phyloP scores from a whole-genome alignment of 2,888 invertebrate species.

The Siphlonurus alternatus region DNA sequence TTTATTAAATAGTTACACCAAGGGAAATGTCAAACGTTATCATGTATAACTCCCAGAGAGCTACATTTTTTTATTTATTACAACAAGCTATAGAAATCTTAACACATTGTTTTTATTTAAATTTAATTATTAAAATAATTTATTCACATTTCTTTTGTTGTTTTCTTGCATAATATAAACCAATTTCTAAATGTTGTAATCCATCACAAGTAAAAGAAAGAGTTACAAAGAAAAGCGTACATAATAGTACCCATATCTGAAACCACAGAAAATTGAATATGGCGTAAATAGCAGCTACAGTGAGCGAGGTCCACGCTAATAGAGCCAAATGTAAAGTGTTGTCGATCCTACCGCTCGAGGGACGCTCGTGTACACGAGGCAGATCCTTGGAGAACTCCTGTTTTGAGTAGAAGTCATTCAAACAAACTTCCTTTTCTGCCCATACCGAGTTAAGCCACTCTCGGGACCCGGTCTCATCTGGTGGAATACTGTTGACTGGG shows the following conservation, averaged over 20 bases:
- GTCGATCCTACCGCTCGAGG: conserved; percentile 15
- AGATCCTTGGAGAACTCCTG: background rate
- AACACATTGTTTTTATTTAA: background rate
- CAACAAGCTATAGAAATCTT: too few relatives aligned
- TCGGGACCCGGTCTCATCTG: conserved; percentile 36
- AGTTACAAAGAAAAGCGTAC: conserved; percentile 34
- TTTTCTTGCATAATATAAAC: conserved; percentile 13
- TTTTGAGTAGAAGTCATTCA: conserved; percentile 36
- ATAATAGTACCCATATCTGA: conserved; percentile 36
- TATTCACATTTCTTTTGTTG: background rate
- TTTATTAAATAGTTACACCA: too few relatives aligned
- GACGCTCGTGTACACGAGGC: background rate
- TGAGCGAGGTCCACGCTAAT: conserved; percentile 45
- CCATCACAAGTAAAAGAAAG: conserved; percentile 39
- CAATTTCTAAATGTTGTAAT: conserved; percentile 38
- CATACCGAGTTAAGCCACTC: conserved; percentile 47
- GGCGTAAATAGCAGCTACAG: conserved; percentile 26
- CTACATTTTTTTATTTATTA: too few relatives aligned
- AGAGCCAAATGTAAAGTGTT: conserved; percentile 36
- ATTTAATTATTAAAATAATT: background rate
- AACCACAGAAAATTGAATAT: conserved; percentile 29
- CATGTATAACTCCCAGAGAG: too few relatives aligned
- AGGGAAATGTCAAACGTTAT: too few relatives aligned
- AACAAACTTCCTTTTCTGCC: conserved; percentile 43
- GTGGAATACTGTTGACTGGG: conserved; percentile 38